A percentile compares a stretch with the other conserved stretches of the same genome.
These are phyloP conservation scores for Baronia brevicornis DNA, from an alignment of 2,888 invertebrate genomes.

Conservation along the genomic window DNA sequence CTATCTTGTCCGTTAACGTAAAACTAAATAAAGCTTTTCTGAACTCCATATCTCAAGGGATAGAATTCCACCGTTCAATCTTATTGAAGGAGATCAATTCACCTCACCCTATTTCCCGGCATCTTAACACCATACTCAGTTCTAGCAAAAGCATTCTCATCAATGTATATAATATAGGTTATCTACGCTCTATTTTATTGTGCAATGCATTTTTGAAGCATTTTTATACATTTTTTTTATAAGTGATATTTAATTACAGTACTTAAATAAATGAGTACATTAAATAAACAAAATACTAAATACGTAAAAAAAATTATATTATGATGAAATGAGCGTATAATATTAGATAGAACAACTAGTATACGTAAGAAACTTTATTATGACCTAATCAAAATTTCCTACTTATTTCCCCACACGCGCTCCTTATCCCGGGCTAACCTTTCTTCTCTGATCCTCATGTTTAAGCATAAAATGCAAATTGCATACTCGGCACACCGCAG, in stretches of 20 bases:
- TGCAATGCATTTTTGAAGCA: too few relatives aligned
- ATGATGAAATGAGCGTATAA: constrained; percentile 4
- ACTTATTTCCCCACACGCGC: constrained; percentile 6
- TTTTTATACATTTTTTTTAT: too few relatives aligned
- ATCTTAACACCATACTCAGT: constrained; percentile 45
- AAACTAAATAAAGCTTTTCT: constrained; percentile 37
- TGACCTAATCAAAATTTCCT: constrained; percentile 11
- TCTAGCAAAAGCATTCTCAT: constrained; percentile 46
- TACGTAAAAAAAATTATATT: constrained; percentile 2
- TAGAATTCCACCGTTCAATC: constrained; percentile 47
- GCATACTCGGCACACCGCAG: constrained; percentile 33
- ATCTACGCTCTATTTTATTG: not conserved
- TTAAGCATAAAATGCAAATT: constrained; percentile 51
- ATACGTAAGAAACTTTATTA: not conserved
- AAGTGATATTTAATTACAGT: too few relatives aligned
- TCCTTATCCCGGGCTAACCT: constrained; percentile 25
- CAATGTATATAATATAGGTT: constrained; percentile 10
- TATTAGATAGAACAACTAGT: too few relatives aligned
- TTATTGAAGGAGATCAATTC: constrained; percentile 36
- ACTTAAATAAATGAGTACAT: too few relatives aligned
- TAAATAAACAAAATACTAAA: too few relatives aligned
- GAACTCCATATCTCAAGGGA: constrained; percentile 41
- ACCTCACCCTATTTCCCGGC: constrained; percentile 51
- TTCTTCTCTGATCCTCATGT: constrained; percentile 34
- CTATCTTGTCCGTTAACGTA: constrained; percentile 49